Conservation (phyloP, 1,140 invertebrate species). For the Papilio polyxenes region DNA sequence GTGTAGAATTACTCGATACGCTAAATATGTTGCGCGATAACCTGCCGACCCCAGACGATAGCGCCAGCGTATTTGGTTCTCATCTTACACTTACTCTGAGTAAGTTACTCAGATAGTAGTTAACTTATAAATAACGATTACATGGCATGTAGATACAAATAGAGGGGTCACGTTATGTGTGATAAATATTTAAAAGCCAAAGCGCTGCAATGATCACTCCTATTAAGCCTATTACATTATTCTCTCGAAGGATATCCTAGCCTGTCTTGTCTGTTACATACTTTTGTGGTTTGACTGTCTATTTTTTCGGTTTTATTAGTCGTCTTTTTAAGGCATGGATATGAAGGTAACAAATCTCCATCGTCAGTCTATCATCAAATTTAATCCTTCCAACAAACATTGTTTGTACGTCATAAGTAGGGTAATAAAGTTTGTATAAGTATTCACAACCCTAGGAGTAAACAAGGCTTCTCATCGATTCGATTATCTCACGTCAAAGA, state of each 20-base stretch:
- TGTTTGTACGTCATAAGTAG: not conserved
- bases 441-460: not conserved
- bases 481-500: not conserved
- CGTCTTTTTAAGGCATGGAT: too few species aligned
- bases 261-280: too few species aligned
- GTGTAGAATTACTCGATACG: conserved; percentile 5
- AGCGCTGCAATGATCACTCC: not conserved
- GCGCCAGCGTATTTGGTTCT: not conserved
- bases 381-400: too few species aligned
- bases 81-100: not conserved
- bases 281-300: too few species aligned
- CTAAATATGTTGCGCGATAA: not conserved
- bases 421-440: not conserved
- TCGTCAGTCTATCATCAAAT: too few species aligned
- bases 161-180: not conserved
- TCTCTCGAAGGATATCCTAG: not conserved
- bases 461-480: not conserved
- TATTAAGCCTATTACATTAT: not conserved
- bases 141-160: not conserved
- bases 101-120: not conserved
- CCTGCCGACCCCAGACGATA: not conserved
- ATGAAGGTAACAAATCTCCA: too few species aligned
- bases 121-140: conserved; percentile 9
- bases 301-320: too few species aligned
- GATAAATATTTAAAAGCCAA: not conserved